Evolutionary conservation across 2,888 invertebrate species (phyloP), one percentile per base, ranked within the genome.

Genomic region (Mellilla xanthometata): DNA sequence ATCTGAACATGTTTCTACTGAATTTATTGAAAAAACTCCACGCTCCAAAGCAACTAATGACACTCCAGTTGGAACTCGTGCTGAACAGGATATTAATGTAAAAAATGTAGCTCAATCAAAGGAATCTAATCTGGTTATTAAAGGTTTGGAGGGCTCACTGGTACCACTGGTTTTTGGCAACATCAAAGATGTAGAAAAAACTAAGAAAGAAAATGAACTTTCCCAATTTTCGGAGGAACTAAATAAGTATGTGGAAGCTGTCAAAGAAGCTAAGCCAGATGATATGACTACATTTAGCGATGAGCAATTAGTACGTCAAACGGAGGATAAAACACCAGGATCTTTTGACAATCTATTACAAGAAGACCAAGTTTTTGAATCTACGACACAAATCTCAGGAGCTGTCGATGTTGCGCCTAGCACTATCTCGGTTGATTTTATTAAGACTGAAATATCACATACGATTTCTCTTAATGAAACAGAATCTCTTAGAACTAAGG

Each of bases 131-230:
- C 15, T 19, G 24, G 58, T 71, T 45, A 66, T 71, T 33, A 69
- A 72, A 39, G 74, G 76, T 23, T 48, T 68, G 1, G 57, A 73
- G 48, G 60, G 75, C 12, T 72, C 72, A 12, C 65, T 79, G 52
- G 69, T 81, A 24, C 70, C 80, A 46, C 47, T 77, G 27, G 76
- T 83, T 44, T 85, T 81, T 47, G 78, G 76, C 45, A 65, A 74
- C 32, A 52, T 69, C 6, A 60, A 64, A 24, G 59, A 71, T 24
- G 49, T 64, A 15, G 64, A 76, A 61, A 56, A 63, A 34, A 60
- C 65, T 9, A 60, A 68, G 3, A 48, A 60, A 41, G 52, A 60
- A 39, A 56, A 40, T 12, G 49, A 60, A 47, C 23, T 48, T 28
- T 35, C 38, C 26, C 36, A 32, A 28, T 9, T 23, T 3, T 36